phyloP scores from a whole-genome alignment of 2,888 invertebrate species.

The Melikaiella ostensackeni region DNA sequence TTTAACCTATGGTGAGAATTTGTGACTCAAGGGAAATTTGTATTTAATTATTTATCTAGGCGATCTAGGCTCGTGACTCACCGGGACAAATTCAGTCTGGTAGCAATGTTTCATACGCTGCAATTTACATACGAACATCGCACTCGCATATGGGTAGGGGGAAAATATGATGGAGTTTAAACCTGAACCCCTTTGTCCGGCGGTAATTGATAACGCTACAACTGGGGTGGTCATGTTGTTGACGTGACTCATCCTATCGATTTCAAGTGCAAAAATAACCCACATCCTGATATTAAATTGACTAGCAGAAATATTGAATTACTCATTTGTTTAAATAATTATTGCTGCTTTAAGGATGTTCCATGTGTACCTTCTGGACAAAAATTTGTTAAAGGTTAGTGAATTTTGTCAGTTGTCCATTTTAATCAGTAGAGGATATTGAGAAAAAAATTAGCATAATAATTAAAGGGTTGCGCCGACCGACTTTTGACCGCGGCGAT shows the following conservation, averaged over 20 bases:
- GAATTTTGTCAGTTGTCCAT: too few species aligned
- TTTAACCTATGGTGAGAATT: background rate
- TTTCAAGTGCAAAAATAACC: background rate
- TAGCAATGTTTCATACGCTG: constrained; percentile 16
- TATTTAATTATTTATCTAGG: constrained; percentile 11
- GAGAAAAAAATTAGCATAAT: too few species aligned
- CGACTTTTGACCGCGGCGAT: too few species aligned
- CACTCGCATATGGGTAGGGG: background rate
- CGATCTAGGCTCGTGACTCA: background rate
- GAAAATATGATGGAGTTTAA: constrained; percentile 11
- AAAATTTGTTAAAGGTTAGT: too few species aligned
- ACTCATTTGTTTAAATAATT: background rate
- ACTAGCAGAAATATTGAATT: background rate
- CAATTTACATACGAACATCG: constrained; percentile 6
- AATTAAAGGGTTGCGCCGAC: too few species aligned
- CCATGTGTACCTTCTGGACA: too few species aligned
- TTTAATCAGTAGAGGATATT: too few species aligned
- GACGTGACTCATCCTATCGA: constrained; percentile 1
- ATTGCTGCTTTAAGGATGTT: too few species aligned
- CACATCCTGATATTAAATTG: constrained; percentile 1
- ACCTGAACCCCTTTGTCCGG: constrained; percentile 21
- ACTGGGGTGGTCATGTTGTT: constrained; percentile 4
- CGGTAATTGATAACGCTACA: constrained; percentile 28
- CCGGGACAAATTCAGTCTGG: background rate
- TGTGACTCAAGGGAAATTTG: background rate